Percentiles rank a stretch among this genome's conserved stretches.
Conservation (phyloP, 2,113 vertebrate genomes). For the Coptodon bakossiorum region DNA sequence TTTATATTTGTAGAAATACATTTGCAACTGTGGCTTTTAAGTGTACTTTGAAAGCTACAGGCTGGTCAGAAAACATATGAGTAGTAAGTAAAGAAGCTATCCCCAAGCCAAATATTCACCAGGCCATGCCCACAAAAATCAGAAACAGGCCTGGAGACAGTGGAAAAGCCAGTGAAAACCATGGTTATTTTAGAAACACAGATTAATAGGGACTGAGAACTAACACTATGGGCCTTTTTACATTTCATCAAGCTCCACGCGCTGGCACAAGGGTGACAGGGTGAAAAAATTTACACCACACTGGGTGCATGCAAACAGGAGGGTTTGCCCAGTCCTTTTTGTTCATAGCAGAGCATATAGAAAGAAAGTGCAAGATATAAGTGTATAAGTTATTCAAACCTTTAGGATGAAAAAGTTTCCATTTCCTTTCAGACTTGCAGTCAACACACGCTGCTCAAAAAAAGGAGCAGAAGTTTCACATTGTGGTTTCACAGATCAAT, state of each 20-base stretch:
- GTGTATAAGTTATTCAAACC: not conserved
- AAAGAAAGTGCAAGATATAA: not conserved
- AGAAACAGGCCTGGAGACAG: not conserved
- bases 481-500: constrained; percentile 48
- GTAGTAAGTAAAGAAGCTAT: not conserved
- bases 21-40: not conserved
- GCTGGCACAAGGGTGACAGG: not conserved
- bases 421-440: not conserved
- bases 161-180: not conserved
- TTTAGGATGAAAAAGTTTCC: not conserved
- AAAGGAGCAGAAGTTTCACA: constrained; percentile 16
- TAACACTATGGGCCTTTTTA: not conserved
- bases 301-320: not conserved
- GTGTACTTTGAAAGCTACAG: not conserved
- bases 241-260: not conserved
- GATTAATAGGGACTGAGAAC: not conserved
- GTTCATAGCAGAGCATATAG: not conserved
- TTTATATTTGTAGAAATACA: not conserved
- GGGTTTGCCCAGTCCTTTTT: not conserved
- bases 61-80: not conserved
- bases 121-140: not conserved
- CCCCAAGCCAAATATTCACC: not conserved
- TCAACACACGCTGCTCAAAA: not conserved
- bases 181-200: not conserved
- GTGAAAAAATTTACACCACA: not conserved